Percentiles rank a stretch among this genome's conserved stretches.
Evolutionary conservation across 2,888 invertebrate species (phyloP).

Genomic region (Acanthoscelides obtectus): DNA sequence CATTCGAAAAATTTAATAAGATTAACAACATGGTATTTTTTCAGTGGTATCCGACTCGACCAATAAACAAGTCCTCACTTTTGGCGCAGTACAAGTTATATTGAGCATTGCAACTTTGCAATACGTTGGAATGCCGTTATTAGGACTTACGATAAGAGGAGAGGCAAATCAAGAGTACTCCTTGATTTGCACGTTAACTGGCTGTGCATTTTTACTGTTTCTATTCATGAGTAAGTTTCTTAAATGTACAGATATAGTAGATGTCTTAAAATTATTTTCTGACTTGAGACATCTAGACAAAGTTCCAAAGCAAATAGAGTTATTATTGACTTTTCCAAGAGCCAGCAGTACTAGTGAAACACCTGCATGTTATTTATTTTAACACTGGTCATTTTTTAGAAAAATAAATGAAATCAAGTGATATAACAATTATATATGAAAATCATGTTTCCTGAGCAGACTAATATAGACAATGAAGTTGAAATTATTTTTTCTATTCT

Average conservation of each 20-base stretch:
- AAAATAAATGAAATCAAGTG: neutral
- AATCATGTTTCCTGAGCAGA: neutral
- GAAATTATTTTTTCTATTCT: too few relatives aligned
- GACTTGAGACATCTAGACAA: too few relatives aligned
- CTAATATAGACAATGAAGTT: neutral
- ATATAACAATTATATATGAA: neutral
- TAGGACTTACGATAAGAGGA: constrained; percentile 37
- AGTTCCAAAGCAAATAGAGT: too few relatives aligned
- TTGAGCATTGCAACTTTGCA: constrained; percentile 40
- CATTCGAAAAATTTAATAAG: too few relatives aligned
- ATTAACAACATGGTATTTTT: too few relatives aligned
- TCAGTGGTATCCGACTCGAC: constrained; percentile 39
- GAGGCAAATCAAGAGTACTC: constrained; percentile 37
- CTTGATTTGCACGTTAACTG: constrained; percentile 35
- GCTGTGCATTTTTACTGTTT: constrained; percentile 36
- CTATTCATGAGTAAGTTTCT: constrained; percentile 37
- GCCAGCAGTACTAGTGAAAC: too few relatives aligned
- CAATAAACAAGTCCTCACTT: constrained; percentile 32
- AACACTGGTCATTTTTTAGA: too few relatives aligned
- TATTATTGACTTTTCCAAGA: too few relatives aligned
- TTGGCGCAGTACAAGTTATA: constrained; percentile 39
- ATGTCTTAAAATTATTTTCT: too few relatives aligned
- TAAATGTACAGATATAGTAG: too few relatives aligned
- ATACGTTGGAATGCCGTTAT: constrained; percentile 35
- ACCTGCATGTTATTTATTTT: too few relatives aligned